phyloP scores from a whole-genome alignment of 2,797 vertebrate species.

The Catharus ustulatus region DNA sequence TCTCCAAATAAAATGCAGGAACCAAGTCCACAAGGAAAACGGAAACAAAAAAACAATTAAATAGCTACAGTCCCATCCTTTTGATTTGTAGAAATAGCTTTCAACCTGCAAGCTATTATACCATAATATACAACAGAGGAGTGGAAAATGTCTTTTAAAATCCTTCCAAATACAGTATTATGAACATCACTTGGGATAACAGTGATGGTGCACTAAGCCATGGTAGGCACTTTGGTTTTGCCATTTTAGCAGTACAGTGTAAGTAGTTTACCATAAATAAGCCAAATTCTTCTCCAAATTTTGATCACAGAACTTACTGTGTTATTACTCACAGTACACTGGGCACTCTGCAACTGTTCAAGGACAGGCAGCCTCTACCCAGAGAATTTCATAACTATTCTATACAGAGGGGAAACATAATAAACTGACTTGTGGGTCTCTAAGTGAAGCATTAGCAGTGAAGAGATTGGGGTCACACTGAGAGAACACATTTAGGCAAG shows the following conservation, averaged over 20 bases:
- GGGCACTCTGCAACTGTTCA: neutral
- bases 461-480: neutral
- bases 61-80: neutral
- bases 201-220: neutral
- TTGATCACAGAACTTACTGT: neutral
- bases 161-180: constrained; percentile 18
- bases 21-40: neutral
- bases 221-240: neutral
- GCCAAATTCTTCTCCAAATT: neutral
- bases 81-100: neutral
- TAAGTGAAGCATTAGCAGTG: neutral
- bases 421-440: neutral
- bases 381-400: neutral
- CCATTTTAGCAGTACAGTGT: neutral
- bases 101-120: neutral
- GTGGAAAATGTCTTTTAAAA: constrained; percentile 1
- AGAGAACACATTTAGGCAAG: neutral
- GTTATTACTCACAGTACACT: neutral
- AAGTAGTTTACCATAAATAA: neutral
- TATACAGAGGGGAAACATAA: neutral
- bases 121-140: neutral
- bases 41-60: neutral
- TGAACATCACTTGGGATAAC: neutral
- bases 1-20: constrained; percentile 5
- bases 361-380: neutral